Percentiles rank a stretch among this genome's conserved stretches.
Evolutionary conservation across 92 coral and sea anemone species (phyloP).

Genomic region (Diadumene lineata): DNA sequence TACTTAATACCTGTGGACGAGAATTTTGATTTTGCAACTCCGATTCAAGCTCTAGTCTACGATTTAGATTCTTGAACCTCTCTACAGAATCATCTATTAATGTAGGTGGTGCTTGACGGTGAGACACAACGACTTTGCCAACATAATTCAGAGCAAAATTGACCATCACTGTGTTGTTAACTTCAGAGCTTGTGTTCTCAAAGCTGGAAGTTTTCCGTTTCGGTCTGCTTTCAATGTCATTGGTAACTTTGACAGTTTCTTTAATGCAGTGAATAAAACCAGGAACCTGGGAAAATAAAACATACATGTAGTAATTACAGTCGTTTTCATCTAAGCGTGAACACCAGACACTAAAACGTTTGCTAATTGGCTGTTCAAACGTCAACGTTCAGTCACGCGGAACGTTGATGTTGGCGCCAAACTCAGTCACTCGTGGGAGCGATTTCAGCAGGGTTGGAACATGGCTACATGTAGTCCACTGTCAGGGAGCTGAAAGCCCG

Average conservation of each 20-base stretch:
- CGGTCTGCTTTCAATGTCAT: slow-evolving; percentile 28
- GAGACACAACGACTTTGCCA: slow-evolving; percentile 85
- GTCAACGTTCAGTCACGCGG: too few relatives aligned
- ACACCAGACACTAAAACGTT: too few relatives aligned
- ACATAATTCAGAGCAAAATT: slow-evolving; percentile 75
- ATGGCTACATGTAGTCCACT: too few relatives aligned
- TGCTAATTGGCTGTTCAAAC: too few relatives aligned
- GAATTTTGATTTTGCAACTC: slow-evolving; percentile 47
- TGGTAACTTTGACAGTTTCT: slow-evolving; percentile 62
- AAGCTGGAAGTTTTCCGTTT: slow-evolving; percentile 26
- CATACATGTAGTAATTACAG: neutral
- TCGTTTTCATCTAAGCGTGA: too few relatives aligned
- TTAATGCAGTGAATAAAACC: slow-evolving; percentile 79
- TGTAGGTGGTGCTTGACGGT: slow-evolving; percentile 92
- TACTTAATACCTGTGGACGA: neutral
- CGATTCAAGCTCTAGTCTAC: slow-evolving; percentile 58
- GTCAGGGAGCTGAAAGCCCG: too few relatives aligned
- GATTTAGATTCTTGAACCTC: slow-evolving; percentile 61
- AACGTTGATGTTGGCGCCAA: too few relatives aligned
- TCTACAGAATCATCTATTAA: slow-evolving; percentile 85
- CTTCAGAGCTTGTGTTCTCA: slow-evolving; percentile 11
- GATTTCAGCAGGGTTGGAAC: too few relatives aligned
- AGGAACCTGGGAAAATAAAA: slow-evolving; percentile 41
- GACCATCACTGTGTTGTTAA: slow-evolving; percentile 32
- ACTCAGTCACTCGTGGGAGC: too few relatives aligned